These are phyloP conservation scores for Eidolon dupreanum DNA, from an alignment of 2,797 vertebrate species.

Conservation along the genomic window DNA sequence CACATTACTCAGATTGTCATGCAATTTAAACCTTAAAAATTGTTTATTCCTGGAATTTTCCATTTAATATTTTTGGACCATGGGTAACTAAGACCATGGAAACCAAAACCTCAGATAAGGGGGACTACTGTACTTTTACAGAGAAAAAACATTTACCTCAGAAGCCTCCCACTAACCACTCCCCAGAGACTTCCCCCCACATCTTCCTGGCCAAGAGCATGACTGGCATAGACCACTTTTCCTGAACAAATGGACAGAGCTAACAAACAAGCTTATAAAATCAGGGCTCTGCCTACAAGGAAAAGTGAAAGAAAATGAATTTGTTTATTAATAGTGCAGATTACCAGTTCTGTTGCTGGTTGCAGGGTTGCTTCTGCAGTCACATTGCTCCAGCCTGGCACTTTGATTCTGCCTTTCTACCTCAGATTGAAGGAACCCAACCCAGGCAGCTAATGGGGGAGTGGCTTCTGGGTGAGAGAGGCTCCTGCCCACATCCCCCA, in stretches of 20 bases:
- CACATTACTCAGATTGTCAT: not conserved
- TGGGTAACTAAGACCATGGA: not conserved
- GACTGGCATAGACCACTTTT: not conserved
- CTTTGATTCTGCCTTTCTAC: not conserved
- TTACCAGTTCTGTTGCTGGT: not conserved
- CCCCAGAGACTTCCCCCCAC: not conserved
- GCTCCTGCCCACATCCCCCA: not conserved
- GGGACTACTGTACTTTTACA: not conserved
- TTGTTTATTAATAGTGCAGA: not conserved
- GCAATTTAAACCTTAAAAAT: not conserved
- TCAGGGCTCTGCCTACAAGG: not conserved
- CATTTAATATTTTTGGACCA: not conserved
- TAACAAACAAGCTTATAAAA: not conserved
- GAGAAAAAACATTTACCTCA: not conserved
- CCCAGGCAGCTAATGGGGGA: not conserved
- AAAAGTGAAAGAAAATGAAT: conserved; percentile 5
- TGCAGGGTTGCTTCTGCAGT: not conserved
- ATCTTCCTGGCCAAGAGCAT: not conserved
- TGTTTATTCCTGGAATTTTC: not conserved
- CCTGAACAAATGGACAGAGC: not conserved
- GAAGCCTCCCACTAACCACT: not conserved
- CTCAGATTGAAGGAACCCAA: not conserved
- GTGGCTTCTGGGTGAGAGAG: not conserved
- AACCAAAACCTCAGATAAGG: not conserved
- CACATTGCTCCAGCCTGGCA: not conserved